Base-by-base conservation (phyloP, 2,888 invertebrate species). In the Sthenelais limicola region DNA sequence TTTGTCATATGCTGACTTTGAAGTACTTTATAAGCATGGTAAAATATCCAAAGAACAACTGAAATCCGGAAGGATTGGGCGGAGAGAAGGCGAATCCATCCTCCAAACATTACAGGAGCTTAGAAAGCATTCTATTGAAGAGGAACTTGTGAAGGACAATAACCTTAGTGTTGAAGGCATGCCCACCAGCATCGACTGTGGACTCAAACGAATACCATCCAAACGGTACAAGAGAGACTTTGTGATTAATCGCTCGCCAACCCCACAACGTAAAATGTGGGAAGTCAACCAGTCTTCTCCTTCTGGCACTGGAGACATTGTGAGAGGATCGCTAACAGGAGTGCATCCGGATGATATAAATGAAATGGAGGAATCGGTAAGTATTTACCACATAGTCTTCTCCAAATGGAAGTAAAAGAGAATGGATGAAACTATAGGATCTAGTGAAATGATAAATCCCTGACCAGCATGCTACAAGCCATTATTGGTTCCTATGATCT, bases 151-250 rank as follows among this genome's bases (percentile, higher is more conserved):
- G 18, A 47, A 1, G 21, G 32, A 35, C 24, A 54, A 73, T 66
- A 73, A 73, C 72, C 26, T 56, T 18, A n/a, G 43, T 9, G 24
- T 69, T 21, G 70, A 71, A 5, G 67, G 66, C 15, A n/a, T 47
- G 9, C 54, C 28, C n/a, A 33, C 43, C 28, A 68, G 24, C 52
- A 66, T 78, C n/a, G 77, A 78, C 47, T 77, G 81, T 52, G 82
- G 84, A 24, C 78, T 82, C n/a, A 82, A 82, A 71, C 74, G 79
- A 32, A 77, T 82, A n/a, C 79, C 80, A 62, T 78, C 74, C 7
- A 78, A 80, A 30, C 76, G 79, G 18, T 84, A 83, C 75, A 76
- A 79, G 18, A 73, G 82, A 35, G 85, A 85, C 69, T 85, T 80
- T 73, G 81, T 81, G 73, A 77, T 83, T 1, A 72, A 74, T 68